Evolutionary conservation across 1,140 invertebrate genomes (phyloP), one percentile per base, ranked within the genome.

Genomic region (Calliphora vicina): DNA sequence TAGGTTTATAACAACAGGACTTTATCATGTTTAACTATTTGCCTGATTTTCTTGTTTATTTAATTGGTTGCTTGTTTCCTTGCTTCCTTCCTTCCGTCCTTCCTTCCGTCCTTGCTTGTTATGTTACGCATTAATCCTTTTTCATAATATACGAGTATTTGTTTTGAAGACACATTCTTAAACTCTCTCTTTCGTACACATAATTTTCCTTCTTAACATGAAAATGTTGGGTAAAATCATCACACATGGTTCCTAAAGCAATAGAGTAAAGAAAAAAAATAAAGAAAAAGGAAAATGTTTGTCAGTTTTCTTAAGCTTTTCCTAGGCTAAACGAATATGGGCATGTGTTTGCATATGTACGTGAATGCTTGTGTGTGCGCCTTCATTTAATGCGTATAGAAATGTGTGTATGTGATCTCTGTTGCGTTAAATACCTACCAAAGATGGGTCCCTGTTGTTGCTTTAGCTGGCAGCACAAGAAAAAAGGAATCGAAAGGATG

Each of bases 81-180:
- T 15, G 1, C 3, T 61, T 20, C 17, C n/a, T 23, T 23, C 4
- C n/a, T 20, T 67, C 4, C n/a, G 4, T 67, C 6, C 20, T 67
- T 23, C 15, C 61, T 67, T 20, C 5, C n/a, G 6, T 67, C 5
- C 61, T 23, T 61, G n/a, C n/a, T 23, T 67, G 61, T 67, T 78
- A 78, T 43, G 74, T 78, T 43, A 78, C 42, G 74, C 74, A 78
- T 78, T 78, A 78, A 78, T 78, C 74, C 74, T 78, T 78, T 78
- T 78, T 78, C 74, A 78, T 78, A 78, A 78, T 78, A 78, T 78
- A 78, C 74, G 74, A 78, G 74, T 78, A 78, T 78, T 78, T 78
- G 74, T 78, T 78, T 78, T 78, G 74, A 17, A 76, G 73, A 76
- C 73, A 35, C 73, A 76, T n/a, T 35, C 12, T 20, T n/a, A 35